Conservation (phyloP, 2,113 vertebrate genomes). For the Sclerurus mexicanus region DNA sequence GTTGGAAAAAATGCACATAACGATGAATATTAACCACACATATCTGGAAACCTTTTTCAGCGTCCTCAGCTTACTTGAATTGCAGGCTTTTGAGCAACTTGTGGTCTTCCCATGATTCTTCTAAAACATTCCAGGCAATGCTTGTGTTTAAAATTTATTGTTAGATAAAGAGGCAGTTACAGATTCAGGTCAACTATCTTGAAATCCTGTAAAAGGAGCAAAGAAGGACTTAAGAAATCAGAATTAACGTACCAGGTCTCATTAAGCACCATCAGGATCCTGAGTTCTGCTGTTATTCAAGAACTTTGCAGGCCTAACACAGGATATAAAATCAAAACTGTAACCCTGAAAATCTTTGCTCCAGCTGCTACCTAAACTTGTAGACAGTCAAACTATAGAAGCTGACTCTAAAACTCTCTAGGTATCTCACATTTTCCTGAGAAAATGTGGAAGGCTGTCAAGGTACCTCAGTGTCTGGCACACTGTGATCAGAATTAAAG, state of each 20-base stretch:
- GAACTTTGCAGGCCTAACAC: background rate
- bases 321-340: background rate
- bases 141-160: slow-evolving; percentile 40
- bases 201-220: background rate
- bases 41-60: slow-evolving; percentile 42
- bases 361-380: background rate
- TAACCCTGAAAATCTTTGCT: background rate
- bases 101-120: slow-evolving; percentile 8
- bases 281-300: background rate
- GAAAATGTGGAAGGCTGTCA: background rate
- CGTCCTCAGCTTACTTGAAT: slow-evolving; percentile 29
- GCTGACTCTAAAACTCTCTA: background rate
- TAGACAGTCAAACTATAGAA: background rate
- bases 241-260: background rate
- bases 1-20: slow-evolving; percentile 49
- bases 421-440: background rate
- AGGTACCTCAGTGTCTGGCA: background rate
- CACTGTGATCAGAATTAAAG: background rate
- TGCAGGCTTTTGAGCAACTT: slow-evolving; percentile 43
- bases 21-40: slow-evolving; percentile 48
- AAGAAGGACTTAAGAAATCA: background rate
- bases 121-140: slow-evolving; percentile 20
- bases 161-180: slow-evolving; percentile 12
- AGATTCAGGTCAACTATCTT: background rate
- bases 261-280: background rate